These are phyloP conservation scores for Ahaetulla prasina DNA, from an alignment of 2,113 vertebrate species.

Conservation along the genomic window DNA sequence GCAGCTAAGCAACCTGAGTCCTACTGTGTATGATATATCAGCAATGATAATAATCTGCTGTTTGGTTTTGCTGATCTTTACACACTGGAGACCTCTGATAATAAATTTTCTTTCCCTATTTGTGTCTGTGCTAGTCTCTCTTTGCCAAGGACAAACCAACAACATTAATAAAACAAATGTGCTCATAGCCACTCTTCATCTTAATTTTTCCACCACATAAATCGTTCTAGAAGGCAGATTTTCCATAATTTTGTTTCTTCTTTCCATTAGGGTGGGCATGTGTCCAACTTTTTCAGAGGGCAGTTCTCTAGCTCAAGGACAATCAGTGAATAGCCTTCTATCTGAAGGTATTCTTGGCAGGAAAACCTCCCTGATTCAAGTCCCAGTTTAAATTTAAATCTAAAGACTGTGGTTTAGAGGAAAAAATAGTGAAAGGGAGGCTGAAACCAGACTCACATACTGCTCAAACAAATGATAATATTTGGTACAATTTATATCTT, in stretches of 20 bases:
- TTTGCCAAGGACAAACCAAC: neutral
- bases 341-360: neutral
- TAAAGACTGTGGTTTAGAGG: neutral
- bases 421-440: neutral
- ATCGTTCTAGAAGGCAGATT: neutral
- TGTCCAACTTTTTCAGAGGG: neutral
- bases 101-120: neutral
- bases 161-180: neutral
- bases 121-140: neutral
- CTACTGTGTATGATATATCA: neutral
- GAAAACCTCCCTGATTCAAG: neutral
- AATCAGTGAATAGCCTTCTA: neutral
- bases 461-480: neutral
- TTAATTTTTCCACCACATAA: neutral
- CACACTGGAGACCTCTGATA: neutral
- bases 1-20: neutral
- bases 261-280: neutral
- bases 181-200: neutral
- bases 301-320: neutral
- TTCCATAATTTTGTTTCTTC: neutral
- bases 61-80: slow-evolving; percentile 9
- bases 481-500: neutral
- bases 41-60: neutral
- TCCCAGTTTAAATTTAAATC: neutral
- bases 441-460: neutral